Evolutionary conservation across 2,113 vertebrate species (phyloP), one percentile per base, ranked within the genome.

Genomic region (Dipodomys ordii): DNA sequence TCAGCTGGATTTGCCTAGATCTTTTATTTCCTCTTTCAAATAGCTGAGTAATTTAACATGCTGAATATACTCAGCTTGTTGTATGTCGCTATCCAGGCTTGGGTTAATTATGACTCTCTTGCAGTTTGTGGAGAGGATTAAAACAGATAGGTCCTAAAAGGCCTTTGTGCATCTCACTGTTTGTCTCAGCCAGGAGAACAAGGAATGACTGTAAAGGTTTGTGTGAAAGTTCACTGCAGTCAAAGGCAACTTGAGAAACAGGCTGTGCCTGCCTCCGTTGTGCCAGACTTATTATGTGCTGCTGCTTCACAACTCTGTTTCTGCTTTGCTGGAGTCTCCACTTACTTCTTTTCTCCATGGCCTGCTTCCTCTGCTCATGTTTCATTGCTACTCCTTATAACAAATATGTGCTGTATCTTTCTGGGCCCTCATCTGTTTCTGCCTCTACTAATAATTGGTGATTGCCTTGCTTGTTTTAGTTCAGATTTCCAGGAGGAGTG

Each of bases 221-320:
- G 3, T 39, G 12, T 39, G 27, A 7, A 83, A 88, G n/a, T 87
- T 91, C 81, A 53, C 20, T 7, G 8, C 83, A 49, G 15, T 72
- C 20, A 74, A 73, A 74, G 32, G 20, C 27, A 68, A 16, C 82
- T 77, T 7, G 30, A 78, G 53, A 46, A 46, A 78, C 0, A 0
- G 30, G 30, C 77, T 62, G 22, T 19, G n/a, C 72, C 64, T n/a
- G 84, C n/a, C 65, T 90, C 4, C 10, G 16, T 28, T 62, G 1
- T 1, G 7, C 9, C 11, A 1, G 16, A 1, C 0, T 0, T 4
- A 23, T 0, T 4, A 20, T 5, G 20, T 39, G 49, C 53, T 16
- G 6, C 3, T 16, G 15, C 18, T 9, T 23, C 13, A 9, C 60
- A 18, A 1, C 25, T 35, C 10, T 49, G 9, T 5, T 7, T 72